Evolutionary conservation across 1,140 invertebrate species (phyloP).

Genomic region (Trichomalopsis sarcophagae): DNA sequence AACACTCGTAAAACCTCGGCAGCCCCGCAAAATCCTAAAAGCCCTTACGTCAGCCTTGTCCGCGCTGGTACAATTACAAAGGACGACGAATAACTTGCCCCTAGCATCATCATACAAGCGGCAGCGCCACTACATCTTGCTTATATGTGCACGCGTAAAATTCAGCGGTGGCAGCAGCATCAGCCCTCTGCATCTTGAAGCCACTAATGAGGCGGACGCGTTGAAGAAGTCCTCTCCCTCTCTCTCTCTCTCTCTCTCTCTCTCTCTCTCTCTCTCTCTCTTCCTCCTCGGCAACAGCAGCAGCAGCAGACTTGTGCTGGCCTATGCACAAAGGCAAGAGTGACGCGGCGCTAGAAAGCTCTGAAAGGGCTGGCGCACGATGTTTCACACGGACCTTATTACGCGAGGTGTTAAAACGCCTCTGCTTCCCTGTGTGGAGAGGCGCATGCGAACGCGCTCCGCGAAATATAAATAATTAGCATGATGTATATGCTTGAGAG

Average conservation of each 20-base stretch:
- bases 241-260: not conserved
- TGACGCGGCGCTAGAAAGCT: not conserved
- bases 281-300: not conserved
- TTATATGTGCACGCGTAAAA: not conserved
- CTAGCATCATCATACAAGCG: not conserved
- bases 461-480: slow-evolving; percentile 72
- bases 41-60: not conserved
- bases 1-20: not conserved
- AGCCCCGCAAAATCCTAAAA: slow-evolving; percentile 6
- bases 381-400: slow-evolving; percentile 8
- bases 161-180: not conserved
- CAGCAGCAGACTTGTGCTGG: not conserved
- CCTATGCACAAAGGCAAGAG: not conserved
- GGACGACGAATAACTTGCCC: slow-evolving; percentile 1
- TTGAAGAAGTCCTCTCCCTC: slow-evolving; percentile 19
- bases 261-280: not conserved
- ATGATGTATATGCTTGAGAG: slow-evolving; percentile 59
- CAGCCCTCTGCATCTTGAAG: slow-evolving; percentile 17
- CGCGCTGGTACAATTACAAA: slow-evolving; percentile 5
- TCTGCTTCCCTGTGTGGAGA: not conserved
- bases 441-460: not conserved
- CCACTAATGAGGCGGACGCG: slow-evolving; percentile 30
- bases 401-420: slow-evolving; percentile 4
- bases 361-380: not conserved
- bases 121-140: not conserved